Evolutionary conservation across 2,888 invertebrate species (phyloP), one percentile per base, ranked within the genome.

Genomic region (Mesochorus sp.): DNA sequence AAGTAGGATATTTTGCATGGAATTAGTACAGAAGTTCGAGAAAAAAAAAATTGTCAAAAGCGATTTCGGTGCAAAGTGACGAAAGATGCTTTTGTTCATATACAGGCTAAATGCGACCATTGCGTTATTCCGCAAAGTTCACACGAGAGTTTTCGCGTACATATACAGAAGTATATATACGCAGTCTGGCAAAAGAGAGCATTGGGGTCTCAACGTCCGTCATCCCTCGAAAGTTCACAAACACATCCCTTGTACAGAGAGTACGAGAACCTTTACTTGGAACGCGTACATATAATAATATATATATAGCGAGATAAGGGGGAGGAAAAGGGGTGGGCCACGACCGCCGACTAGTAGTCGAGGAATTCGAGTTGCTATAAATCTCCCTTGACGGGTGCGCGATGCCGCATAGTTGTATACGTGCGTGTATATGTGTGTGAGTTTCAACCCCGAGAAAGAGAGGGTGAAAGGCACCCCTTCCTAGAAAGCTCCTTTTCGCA

Each of bases 311-410:
- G 37, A 37, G 12, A 37, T 37, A 28, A 44, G 10, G 5, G 44
- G 44, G 47, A 21, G 39, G 4, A n/a, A 24, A 12, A 19, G 21
- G 53, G 51, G 51, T 37, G 21, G 21, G 55, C 81, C 82, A 81
- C 80, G 82, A 80, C 79, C 82, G 80, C 80, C 88, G 89, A 90
- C 90, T 90, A 88, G 88, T 88, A 89, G 88, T 88, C 88, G 88
- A 90, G 90, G 90, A 91, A 91, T 90, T 91, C 90, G 91, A 91
- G 90, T 91, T 90, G 87, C 89, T 88, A 91, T 91, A 90, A 91
- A 91, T 90, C 90, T 89, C 86, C 86, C 90, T 88, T 90, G 91
- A 90, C 90, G 90, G 88, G 87, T 70, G 73, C 87, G 89, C 89
- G 89, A 89, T 89, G 89, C 88, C 88, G 85, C 85, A 81, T 85